Conservation (phyloP, 2,113 vertebrate species). For the Pimephales promelas region DNA sequence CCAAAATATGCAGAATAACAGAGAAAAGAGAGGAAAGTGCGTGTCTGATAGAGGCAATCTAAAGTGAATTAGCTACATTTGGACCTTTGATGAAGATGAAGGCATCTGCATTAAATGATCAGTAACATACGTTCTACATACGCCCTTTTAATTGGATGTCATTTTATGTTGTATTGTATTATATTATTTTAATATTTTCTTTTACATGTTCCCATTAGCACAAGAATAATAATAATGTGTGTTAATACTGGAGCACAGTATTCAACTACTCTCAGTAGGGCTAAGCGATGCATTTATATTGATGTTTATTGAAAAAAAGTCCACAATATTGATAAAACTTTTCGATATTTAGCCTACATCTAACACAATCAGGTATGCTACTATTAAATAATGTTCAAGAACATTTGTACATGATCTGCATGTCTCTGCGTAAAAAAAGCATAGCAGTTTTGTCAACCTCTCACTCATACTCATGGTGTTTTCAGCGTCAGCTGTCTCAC, state of each 20-base stretch:
- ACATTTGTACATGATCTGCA: no score
- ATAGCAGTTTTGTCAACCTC: no score
- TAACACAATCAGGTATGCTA: no score
- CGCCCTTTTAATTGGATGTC: background rate
- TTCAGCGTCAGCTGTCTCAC: no score
- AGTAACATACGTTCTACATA: background rate
- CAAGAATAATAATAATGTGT: background rate
- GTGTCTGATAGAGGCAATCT: constrained; percentile 73
- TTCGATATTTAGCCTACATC: no score
- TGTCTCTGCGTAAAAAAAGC: no score
- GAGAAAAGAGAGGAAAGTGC: constrained; percentile 57
- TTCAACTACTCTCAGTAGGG: no score
- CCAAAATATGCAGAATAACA: constrained; percentile 67
- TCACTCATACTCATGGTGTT: no score
- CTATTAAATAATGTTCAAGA: no score
- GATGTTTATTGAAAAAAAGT: no score
- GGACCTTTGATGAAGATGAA: constrained; percentile 63
- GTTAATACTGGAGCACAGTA: background rate
- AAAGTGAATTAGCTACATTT: constrained; percentile 75
- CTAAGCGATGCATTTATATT: no score
- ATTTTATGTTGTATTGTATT: background rate
- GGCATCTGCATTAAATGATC: background rate
- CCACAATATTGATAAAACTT: no score
- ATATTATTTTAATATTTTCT: background rate
- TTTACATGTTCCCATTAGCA: background rate